These are phyloP conservation scores for Rosalia funebris DNA, from an alignment of 2,888 invertebrate genomes.

Conservation along the genomic window DNA sequence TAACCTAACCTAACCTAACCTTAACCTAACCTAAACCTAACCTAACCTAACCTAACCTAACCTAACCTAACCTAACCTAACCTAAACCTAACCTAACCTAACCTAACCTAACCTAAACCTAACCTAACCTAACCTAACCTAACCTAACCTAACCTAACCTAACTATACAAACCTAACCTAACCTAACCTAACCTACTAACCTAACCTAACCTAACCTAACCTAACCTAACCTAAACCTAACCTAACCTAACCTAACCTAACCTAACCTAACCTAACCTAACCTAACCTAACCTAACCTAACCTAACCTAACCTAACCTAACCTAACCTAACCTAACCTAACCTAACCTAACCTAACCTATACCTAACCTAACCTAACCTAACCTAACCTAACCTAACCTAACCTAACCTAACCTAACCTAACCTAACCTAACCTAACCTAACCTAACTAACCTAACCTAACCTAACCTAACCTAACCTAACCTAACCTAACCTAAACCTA, in stretches of 20 bases:
- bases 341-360: conserved; percentile 26
- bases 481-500: conserved; percentile 4
- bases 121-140: conserved; percentile 38
- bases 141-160: conserved; percentile 35
- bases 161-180: conserved; percentile 34
- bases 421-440: not conserved
- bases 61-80: conserved; percentile 40
- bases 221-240: conserved; percentile 34
- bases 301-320: conserved; percentile 34
- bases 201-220: conserved; percentile 18
- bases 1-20: conserved; percentile 38
- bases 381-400: conserved; percentile 26
- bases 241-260: conserved; percentile 30
- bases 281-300: conserved; percentile 31
- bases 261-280: conserved; percentile 32
- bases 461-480: not conserved
- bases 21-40: conserved; percentile 33
- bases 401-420: conserved; percentile 9
- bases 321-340: conserved; percentile 28
- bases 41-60: conserved; percentile 36
- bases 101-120: conserved; percentile 19
- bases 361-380: not conserved
- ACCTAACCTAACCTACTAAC: conserved; percentile 31
- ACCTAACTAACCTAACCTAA: not conserved
- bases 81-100: conserved; percentile 40